Evolutionary conservation across 2,797 vertebrate genomes (phyloP), one percentile per base, ranked within the genome.

Genomic region (Lacerta bilineata): DNA sequence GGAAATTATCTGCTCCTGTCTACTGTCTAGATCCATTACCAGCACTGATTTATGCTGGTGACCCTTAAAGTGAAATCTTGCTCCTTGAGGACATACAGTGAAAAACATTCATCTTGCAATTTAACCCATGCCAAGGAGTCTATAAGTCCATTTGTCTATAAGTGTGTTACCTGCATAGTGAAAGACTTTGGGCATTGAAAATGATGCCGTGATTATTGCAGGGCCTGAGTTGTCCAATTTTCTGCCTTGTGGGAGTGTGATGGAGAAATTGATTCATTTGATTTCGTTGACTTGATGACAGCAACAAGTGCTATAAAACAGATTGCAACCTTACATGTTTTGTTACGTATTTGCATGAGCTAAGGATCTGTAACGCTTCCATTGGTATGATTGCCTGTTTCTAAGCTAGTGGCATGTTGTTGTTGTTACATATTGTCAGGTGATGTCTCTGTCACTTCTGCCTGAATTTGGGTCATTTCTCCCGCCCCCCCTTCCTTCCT

Each of bases 371-470:
- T 13, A 76, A 76, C 8, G 69, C 43, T 86, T 77, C 46, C n/a
- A 0, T 71, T 41, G 23, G 23, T 64, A 76, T 41, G 46, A 46
- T 69, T 36, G 20, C 66, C 83, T 69, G 15, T 88, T 84, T 46
- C 68, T 66, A 39, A 87, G 76, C 41, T 27, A 50, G 41, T 27
- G 17, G 55, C 66, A 46, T 66, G 36, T 50, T 69, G 69, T 50
- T 69, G 69, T 59, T 80, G 72, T 55, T 55, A 55, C 78, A 59
- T 81, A 71, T 88, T 85, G 86, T 77, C 69, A 77, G 61, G 59
- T 84, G 82, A 85, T 36, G 41, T 76, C 86, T 85, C 88, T 75
- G 46, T 87, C 71, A 81, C 68, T 80, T 87, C 76, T 84, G 29
- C 69, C 43, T 69, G 78, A 81, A 88, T 85, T 69, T 71, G 76